A percentile compares a stretch with the other conserved stretches of the same genome.
phyloP scores from a whole-genome alignment of 1,140 invertebrate genomes.

The Pseudachorutes palmiensis region DNA sequence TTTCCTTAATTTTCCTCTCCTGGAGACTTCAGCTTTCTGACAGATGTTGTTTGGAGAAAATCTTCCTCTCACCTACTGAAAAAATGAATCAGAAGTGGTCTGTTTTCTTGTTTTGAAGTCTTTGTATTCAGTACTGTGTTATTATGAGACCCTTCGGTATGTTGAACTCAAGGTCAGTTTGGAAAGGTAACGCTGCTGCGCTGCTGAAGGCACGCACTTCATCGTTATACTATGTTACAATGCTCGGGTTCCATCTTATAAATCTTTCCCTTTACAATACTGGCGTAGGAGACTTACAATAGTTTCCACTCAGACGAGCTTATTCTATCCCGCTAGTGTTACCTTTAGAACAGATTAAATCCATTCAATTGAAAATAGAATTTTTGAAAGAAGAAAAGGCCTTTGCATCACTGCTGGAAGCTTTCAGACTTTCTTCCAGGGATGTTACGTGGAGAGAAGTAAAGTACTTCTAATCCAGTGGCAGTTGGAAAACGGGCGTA shows the following conservation, averaged over 20 bases:
- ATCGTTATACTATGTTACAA: neutral
- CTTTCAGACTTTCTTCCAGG: neutral
- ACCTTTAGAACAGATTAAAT: slow-evolving; percentile 7
- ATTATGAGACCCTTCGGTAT: neutral
- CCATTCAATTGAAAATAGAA: neutral
- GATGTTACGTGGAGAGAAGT: too few species aligned
- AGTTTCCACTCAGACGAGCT: neutral
- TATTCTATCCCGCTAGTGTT: neutral
- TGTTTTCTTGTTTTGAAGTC: neutral
- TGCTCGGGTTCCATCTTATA: neutral
- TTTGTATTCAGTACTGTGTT: too few species aligned
- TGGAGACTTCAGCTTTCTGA: slow-evolving; percentile 9
- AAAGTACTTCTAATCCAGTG: too few species aligned
- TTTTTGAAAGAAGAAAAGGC: neutral
- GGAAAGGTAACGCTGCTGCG: neutral
- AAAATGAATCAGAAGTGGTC: neutral
- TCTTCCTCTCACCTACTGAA: slow-evolving; percentile 12
- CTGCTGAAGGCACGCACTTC: too few species aligned
- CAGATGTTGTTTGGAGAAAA: slow-evolving; percentile 32
- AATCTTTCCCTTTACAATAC: neutral
- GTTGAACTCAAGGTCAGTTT: neutral
- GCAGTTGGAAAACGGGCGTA: neutral
- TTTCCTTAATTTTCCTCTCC: neutral
- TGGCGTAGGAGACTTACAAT: neutral
- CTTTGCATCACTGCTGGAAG: neutral